phyloP scores from a whole-genome alignment of 2,888 invertebrate genomes.

The Cryptocephalus primarius region DNA sequence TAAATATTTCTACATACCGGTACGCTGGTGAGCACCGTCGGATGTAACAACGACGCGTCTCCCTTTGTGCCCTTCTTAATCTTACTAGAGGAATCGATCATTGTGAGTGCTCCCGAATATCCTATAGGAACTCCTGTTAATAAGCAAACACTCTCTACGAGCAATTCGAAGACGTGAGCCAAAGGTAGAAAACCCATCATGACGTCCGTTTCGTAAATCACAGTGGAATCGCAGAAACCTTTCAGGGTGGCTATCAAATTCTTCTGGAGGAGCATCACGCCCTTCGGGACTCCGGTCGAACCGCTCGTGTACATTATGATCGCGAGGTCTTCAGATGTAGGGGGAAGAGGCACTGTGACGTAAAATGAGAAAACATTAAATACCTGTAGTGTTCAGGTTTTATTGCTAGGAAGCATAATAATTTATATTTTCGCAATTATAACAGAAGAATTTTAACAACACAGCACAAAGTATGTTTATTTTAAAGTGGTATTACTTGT shows the following conservation, averaged over 20 bases:
- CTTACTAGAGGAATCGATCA: slow-evolving; percentile 87
- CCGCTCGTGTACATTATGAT: slow-evolving; percentile 99
- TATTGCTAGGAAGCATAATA: too few species aligned
- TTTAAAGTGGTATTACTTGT: too few species aligned
- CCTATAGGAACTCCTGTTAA: slow-evolving; percentile 86
- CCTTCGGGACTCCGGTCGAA: slow-evolving; percentile 92
- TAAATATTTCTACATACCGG: slow-evolving; percentile 53
- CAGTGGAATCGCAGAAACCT: slow-evolving; percentile 69
- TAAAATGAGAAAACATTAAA: background rate
- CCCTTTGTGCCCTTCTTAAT: slow-evolving; percentile 92
- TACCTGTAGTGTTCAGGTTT: background rate
- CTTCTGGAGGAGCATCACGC: slow-evolving; percentile 70
- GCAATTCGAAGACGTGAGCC: slow-evolving; percentile 93
- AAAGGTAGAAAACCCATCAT: slow-evolving; percentile 93
- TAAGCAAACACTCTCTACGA: slow-evolving; percentile 80
- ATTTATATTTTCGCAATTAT: too few species aligned
- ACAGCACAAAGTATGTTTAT: too few species aligned
- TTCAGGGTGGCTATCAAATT: slow-evolving; percentile 73
- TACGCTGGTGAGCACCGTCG: slow-evolving; percentile 92
- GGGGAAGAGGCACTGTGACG: slow-evolving; percentile 33
- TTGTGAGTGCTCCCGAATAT: slow-evolving; percentile 90
- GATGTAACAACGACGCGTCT: slow-evolving; percentile 81
- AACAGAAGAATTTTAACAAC: too few species aligned
- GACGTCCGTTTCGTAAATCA: slow-evolving; percentile 61
- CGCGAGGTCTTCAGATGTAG: slow-evolving; percentile 69